Conservation (phyloP, 2,797 vertebrate genomes). For the Clarias platycephalus region DNA sequence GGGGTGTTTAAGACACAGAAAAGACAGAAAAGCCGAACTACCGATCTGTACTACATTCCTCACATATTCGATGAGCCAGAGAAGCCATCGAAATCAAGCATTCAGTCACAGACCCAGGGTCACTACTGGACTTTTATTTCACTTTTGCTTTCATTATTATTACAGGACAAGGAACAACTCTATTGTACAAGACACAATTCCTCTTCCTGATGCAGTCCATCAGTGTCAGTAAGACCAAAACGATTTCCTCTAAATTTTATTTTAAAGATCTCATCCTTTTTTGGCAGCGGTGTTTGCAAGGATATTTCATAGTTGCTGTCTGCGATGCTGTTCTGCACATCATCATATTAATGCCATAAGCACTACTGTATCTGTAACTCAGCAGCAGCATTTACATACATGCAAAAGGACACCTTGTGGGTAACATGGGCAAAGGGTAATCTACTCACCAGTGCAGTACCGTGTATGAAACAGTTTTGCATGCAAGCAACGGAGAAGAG, state of each 20-base stretch:
- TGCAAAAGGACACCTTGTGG: not conserved
- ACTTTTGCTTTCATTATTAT: conserved; percentile 12
- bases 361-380: not conserved
- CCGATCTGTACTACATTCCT: conserved; percentile 46
- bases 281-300: not conserved
- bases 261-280: not conserved
- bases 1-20: conserved; percentile 19
- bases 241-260: not conserved
- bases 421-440: not conserved
- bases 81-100: conserved; percentile 21
- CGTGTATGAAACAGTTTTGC: conserved; percentile 1
- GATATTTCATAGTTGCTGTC: not conserved
- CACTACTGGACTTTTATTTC: not conserved
- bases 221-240: not conserved
- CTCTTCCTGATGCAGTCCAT: conserved; percentile 1
- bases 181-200: not conserved
- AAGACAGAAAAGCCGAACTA: conserved; percentile 31
- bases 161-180: not conserved
- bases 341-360: not conserved
- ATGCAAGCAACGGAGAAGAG: not conserved
- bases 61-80: conserved; percentile 34
- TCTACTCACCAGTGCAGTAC: conserved; percentile 5
- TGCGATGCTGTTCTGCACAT: not conserved
- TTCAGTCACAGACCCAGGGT: conserved; percentile 9
- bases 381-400: conserved; percentile 4